A percentile compares a stretch with the other conserved stretches of the same genome.
phyloP scores from a whole-genome alignment of 2,113 vertebrate species.

The Equus quagga region DNA sequence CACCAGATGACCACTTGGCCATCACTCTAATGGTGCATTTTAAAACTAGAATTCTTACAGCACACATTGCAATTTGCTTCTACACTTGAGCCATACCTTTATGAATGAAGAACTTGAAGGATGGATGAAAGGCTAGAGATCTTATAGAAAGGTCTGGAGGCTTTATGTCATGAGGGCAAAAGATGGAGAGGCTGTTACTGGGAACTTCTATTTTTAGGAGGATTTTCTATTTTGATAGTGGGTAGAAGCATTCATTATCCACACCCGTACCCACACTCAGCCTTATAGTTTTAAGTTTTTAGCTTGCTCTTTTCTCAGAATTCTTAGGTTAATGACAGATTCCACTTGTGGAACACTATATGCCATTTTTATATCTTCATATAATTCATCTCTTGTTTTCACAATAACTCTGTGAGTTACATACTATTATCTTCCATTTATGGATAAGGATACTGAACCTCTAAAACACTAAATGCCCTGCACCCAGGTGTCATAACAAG shows the following conservation, averaged over 20 bases:
- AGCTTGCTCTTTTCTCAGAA: neutral
- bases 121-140: neutral
- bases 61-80: neutral
- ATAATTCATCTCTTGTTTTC: neutral
- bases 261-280: neutral
- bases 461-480: neutral
- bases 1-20: neutral
- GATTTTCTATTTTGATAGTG: neutral
- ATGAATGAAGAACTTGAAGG: conserved; percentile 39
- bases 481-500: neutral
- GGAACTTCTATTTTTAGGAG: neutral
- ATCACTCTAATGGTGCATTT: neutral
- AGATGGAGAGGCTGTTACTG: neutral
- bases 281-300: neutral
- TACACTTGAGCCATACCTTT: neutral
- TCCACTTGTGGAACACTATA: neutral
- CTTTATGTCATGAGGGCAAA: neutral
- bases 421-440: neutral
- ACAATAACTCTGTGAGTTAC: neutral
- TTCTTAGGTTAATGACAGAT: neutral
- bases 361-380: neutral
- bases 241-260: neutral
- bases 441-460: neutral
- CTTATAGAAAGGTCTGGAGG: neutral
- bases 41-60: conserved; percentile 34